Percentiles rank a stretch among this genome's conserved stretches.
Evolutionary conservation across 2,113 vertebrate species (phyloP).

Genomic region (Poeciliopsis retropinna): DNA sequence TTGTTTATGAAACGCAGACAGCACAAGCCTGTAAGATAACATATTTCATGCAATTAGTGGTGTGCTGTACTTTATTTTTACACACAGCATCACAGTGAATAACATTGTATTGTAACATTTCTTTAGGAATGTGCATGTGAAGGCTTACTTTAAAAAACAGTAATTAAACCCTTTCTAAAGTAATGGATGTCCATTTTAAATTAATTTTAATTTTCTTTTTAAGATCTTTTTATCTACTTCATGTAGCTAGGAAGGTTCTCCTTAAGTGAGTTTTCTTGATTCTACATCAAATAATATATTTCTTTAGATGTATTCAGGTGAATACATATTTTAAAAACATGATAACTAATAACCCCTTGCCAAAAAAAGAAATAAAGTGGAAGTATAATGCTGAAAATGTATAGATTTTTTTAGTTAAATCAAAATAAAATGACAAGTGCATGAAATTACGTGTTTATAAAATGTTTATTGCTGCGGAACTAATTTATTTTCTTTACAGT

Average conservation of each 20-base stretch:
- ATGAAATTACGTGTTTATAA: too few relatives aligned
- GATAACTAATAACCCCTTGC: too few relatives aligned
- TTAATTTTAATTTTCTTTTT: too few relatives aligned
- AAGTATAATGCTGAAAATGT: too few relatives aligned
- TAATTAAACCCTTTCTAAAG: not conserved
- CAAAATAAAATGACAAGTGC: not conserved
- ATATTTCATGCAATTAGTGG: constrained; percentile 79
- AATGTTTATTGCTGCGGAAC: too few relatives aligned
- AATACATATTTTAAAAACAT: too few relatives aligned
- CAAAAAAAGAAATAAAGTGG: too few relatives aligned
- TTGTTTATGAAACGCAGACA: constrained; percentile 78
- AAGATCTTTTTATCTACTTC: too few relatives aligned
- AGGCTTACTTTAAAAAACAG: not conserved
- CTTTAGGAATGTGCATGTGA: not conserved
- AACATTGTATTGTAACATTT: not conserved
- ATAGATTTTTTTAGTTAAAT: not conserved
- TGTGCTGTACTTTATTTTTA: constrained; percentile 48
- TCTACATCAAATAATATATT: too few relatives aligned
- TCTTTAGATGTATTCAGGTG: too few relatives aligned
- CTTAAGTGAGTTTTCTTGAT: too few relatives aligned
- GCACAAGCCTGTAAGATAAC: constrained; percentile 78
- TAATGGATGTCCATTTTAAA: not conserved
- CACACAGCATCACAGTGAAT: constrained; percentile 28
- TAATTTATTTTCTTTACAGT: not conserved
- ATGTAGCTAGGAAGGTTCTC: too few relatives aligned